Percentiles rank a stretch among this genome's conserved stretches.
These are phyloP conservation scores for Percopsis omiscomaycus DNA, from an alignment of 2,797 vertebrate genomes.

Conservation along the genomic window DNA sequence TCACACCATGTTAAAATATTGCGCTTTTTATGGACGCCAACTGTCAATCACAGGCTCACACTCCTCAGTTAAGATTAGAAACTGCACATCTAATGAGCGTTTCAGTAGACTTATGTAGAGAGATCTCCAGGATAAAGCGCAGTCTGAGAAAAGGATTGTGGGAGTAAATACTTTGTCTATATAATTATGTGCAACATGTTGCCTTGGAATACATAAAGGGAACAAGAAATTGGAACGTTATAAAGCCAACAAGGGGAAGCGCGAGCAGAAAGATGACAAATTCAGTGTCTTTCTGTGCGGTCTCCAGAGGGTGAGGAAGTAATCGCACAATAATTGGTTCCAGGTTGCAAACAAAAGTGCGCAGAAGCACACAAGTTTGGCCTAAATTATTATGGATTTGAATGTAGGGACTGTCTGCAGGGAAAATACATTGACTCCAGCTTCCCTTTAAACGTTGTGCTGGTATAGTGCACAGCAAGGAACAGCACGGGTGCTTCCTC, in stretches of 20 bases:
- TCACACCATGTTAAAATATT: slow-evolving; percentile 66
- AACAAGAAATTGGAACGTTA: slow-evolving; percentile 19
- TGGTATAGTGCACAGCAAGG: slow-evolving; percentile 36
- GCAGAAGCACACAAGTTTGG: not conserved
- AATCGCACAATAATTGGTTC: slow-evolving; percentile 30
- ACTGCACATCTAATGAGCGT: slow-evolving; percentile 35
- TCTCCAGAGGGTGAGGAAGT: slow-evolving; percentile 26
- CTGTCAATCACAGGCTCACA: slow-evolving; percentile 21
- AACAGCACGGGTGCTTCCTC: slow-evolving; percentile 54
- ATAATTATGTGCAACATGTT: slow-evolving; percentile 7
- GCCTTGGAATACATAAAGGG: slow-evolving; percentile 9
- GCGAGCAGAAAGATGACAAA: slow-evolving; percentile 15
- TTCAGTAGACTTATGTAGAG: slow-evolving; percentile 22
- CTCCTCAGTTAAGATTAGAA: slow-evolving; percentile 55
- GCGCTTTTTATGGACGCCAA: slow-evolving; percentile 67
- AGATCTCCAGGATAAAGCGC: slow-evolving; percentile 5
- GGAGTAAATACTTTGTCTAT: slow-evolving; percentile 16
- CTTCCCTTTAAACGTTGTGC: slow-evolving; percentile 50
- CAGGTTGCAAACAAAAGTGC: slow-evolving; percentile 11
- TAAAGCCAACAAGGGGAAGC: not conserved
- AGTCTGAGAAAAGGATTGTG: not conserved
- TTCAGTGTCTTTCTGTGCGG: slow-evolving; percentile 6
- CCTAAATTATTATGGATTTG: slow-evolving; percentile 31
- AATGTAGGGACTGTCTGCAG: not conserved
- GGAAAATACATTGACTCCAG: slow-evolving; percentile 24